Evolutionary conservation across 2,113 vertebrate genomes (phyloP).

Genomic region (Pogonocichla stellata): DNA sequence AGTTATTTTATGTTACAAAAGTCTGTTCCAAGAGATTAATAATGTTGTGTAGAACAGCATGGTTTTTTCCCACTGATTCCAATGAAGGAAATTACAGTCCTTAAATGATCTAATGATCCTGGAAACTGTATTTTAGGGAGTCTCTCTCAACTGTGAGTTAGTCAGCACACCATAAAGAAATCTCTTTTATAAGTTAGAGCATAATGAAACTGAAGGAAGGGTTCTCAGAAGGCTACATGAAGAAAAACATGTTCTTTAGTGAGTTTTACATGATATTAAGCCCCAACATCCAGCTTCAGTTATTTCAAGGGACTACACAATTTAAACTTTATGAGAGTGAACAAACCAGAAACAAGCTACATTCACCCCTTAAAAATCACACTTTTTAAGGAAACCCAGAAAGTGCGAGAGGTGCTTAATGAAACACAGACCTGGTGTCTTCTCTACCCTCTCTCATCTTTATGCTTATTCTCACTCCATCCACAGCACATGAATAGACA

Average conservation of each 20-base stretch:
- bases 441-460: neutral
- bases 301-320: neutral
- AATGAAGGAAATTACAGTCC: neutral
- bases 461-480: neutral
- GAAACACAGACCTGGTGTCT: neutral
- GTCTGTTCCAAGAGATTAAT: neutral
- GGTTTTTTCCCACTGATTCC: neutral
- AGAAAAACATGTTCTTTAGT: neutral
- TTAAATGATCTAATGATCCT: constrained; percentile 17
- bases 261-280: neutral
- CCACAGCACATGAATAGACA: neutral
- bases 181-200: neutral
- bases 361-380: neutral
- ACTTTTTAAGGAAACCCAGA: neutral
- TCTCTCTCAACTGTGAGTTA: neutral
- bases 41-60: neutral
- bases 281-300: neutral
- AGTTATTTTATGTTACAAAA: neutral
- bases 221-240: neutral
- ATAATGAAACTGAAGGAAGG: neutral
- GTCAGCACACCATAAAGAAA: neutral
- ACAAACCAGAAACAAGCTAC: neutral
- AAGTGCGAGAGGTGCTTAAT: accelerated
- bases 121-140: neutral
- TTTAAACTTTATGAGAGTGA: neutral